phyloP scores from a whole-genome alignment of 2,113 vertebrate genomes.

The Blennius ocellaris region DNA sequence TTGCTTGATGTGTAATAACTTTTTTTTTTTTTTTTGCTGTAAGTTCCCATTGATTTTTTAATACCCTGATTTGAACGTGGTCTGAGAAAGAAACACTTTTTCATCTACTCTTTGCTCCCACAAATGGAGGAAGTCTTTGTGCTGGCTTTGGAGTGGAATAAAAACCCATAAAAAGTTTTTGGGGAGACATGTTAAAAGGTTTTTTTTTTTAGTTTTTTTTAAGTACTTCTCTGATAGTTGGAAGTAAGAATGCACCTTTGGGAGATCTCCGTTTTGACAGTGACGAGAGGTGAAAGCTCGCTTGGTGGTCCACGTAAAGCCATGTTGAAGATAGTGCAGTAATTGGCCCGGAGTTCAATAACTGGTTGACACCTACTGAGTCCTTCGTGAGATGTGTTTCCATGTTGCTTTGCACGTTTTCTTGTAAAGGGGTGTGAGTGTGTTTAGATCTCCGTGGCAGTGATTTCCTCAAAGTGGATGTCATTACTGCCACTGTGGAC shows the following conservation, averaged over 20 bases:
- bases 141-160: conserved; percentile 69
- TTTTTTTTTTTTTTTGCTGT: conserved; percentile 59
- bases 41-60: conserved; percentile 20
- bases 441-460: conserved; percentile 89
- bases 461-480: conserved; percentile 91
- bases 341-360: conserved; percentile 46
- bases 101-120: conserved; percentile 31
- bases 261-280: conserved; percentile 56
- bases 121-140: conserved; percentile 62
- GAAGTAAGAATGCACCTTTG: conserved; percentile 58
- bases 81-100: conserved; percentile 41
- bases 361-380: conserved; percentile 36
- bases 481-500: conserved; percentile 85
- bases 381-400: conserved; percentile 29
- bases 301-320: conserved; percentile 54
- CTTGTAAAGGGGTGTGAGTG: not conserved
- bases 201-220: conserved; percentile 34
- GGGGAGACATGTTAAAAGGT: conserved; percentile 31
- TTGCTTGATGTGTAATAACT: conserved; percentile 25
- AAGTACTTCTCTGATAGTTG: conserved; percentile 25
- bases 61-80: conserved; percentile 72
- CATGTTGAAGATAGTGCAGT: conserved; percentile 50
- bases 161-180: conserved; percentile 41
- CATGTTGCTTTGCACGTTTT: conserved; percentile 41
- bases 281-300: conserved; percentile 36